phyloP scores from a whole-genome alignment of 2,888 invertebrate species.

The Ypsolopha sequella region DNA sequence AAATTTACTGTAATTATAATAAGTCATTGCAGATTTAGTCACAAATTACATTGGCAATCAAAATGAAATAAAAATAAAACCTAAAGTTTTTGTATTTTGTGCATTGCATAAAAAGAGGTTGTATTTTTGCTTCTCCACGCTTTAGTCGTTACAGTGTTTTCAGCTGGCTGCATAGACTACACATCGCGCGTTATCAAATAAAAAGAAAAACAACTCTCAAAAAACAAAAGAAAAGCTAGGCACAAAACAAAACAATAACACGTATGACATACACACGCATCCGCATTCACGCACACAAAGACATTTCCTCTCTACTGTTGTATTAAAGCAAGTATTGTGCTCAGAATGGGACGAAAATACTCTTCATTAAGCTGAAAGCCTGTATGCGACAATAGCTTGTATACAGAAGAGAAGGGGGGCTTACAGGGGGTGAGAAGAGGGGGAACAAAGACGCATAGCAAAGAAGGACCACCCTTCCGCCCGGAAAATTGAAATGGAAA shows the following conservation, averaged over 20 bases:
- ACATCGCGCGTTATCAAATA: conserved; percentile 14
- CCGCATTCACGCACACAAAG: conserved; percentile 55
- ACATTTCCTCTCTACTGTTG: conserved; percentile 61
- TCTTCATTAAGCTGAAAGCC: conserved; percentile 73
- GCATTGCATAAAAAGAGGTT: no score
- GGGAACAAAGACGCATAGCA: conserved; percentile 52
- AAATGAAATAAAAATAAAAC: no score
- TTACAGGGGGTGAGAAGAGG: conserved; percentile 14
- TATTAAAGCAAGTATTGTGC: conserved; percentile 64
- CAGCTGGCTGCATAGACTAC: no score
- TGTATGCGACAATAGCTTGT: conserved; percentile 61
- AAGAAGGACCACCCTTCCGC: conserved; percentile 57
- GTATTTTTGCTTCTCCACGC: no score
- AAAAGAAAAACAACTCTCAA: conserved; percentile 29
- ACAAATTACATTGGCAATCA: no score
- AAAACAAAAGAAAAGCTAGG: neutral
- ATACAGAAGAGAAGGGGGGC: conserved; percentile 24
- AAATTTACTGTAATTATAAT: no score
- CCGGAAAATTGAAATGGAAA: conserved; percentile 70
- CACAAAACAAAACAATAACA: conserved; percentile 1
- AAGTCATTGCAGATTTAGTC: no score
- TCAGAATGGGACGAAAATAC: conserved; percentile 71
- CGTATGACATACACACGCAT: conserved; percentile 56
- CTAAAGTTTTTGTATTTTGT: no score
- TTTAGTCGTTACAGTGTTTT: no score